phyloP scores from a whole-genome alignment of 2,113 vertebrate species.

The Triplophysa rosa region DNA sequence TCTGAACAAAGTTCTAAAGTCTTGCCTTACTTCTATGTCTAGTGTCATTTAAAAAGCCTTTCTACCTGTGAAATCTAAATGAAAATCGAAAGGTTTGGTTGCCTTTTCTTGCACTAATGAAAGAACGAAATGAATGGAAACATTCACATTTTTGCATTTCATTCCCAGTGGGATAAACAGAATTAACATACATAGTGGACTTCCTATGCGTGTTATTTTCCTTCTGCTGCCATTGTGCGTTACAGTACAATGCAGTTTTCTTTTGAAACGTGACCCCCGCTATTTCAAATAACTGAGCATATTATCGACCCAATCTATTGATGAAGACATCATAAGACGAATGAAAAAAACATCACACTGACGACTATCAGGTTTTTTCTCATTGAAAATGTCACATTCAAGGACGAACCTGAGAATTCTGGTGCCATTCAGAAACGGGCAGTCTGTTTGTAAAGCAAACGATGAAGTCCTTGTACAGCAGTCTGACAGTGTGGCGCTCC shows the following conservation, averaged over 20 bases:
- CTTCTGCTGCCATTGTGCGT: background rate
- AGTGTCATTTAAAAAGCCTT: background rate
- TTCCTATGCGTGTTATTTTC: background rate
- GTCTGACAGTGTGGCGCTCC: background rate
- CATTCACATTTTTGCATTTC: conserved; percentile 6
- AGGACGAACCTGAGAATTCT: background rate
- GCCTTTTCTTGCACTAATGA: background rate
- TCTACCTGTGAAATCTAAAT: background rate
- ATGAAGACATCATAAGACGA: background rate
- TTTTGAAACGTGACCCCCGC: background rate
- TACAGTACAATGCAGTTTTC: background rate
- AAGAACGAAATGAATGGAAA: conserved; percentile 16
- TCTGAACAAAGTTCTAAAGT: background rate
- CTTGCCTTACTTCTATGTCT: background rate
- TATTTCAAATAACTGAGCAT: conserved; percentile 7
- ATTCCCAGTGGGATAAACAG: conserved; percentile 7
- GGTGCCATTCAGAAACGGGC: background rate
- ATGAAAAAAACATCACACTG: background rate
- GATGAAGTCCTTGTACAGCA: no score
- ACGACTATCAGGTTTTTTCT: background rate
- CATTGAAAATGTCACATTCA: background rate
- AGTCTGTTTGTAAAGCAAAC: background rate
- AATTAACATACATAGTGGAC: conserved; percentile 25
- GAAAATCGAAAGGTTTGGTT: background rate
- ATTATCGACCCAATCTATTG: background rate